These are phyloP conservation scores for Brachypalpus laphriformis DNA, from an alignment of 2,888 invertebrate genomes.

Conservation along the genomic window DNA sequence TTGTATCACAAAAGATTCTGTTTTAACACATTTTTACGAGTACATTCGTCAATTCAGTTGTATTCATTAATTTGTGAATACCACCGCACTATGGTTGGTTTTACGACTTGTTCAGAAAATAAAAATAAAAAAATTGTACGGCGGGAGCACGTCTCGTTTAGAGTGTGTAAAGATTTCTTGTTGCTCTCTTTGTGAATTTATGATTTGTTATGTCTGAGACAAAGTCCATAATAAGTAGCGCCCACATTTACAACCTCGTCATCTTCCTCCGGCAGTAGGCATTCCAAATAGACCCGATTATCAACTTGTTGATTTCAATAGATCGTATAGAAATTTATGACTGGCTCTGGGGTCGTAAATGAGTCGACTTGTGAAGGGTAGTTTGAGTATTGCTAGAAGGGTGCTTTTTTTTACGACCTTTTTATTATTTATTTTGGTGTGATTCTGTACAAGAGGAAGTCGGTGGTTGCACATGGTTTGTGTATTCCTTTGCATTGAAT, in stretches of 20 bases:
- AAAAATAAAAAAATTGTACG: background rate
- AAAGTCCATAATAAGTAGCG: background rate
- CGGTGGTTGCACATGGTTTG: background rate
- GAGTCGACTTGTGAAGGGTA: conserved; percentile 26
- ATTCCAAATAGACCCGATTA: background rate
- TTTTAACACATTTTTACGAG: background rate
- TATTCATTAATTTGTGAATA: background rate
- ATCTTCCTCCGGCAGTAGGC: background rate
- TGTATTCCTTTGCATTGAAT: background rate
- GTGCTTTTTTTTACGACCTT: conserved; percentile 49
- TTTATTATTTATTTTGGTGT: conserved; percentile 56
- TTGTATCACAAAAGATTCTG: background rate
- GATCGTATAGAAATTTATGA: conserved; percentile 47
- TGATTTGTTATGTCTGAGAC: conserved; percentile 35
- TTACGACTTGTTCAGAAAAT: conserved; percentile 12
- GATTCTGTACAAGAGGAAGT: background rate
- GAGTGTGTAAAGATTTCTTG: background rate
- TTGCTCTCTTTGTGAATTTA: conserved; percentile 10
- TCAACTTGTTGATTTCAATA: conserved; percentile 63
- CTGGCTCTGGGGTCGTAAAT: conserved; percentile 46
- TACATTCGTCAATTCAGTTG: background rate
- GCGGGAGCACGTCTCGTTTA: background rate
- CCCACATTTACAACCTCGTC: conserved; percentile 4
- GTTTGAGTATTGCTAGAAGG: conserved; percentile 27
- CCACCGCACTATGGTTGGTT: background rate